Conservation (phyloP, 2,888 invertebrate species). For the Dusona sp. region DNA sequence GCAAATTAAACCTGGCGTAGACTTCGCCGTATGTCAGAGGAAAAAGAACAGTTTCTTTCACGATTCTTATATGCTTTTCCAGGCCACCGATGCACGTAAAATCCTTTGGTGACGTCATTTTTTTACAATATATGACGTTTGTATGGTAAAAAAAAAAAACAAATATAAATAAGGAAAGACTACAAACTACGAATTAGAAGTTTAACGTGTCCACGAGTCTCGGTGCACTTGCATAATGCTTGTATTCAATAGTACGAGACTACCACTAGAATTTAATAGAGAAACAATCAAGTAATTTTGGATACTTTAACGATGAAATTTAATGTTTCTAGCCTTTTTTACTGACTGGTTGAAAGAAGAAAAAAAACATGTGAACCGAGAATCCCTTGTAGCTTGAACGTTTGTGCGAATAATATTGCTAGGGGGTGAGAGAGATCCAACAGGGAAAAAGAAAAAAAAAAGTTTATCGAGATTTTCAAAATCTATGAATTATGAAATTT, state of each 20-base stretch:
- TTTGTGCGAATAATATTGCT: conserved; percentile 11
- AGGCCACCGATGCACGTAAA: conserved; percentile 90
- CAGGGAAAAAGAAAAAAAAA: not conserved
- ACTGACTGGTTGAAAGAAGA: conserved; percentile 52
- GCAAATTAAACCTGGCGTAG: conserved; percentile 92
- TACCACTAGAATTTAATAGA: conserved; percentile 76
- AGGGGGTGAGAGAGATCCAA: not conserved
- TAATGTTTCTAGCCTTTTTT: conserved; percentile 77
- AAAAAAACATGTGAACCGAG: conserved; percentile 60
- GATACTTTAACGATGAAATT: conserved; percentile 76
- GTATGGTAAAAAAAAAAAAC: conserved; percentile 40
- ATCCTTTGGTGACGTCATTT: conserved; percentile 78
- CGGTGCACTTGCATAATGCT: conserved; percentile 53
- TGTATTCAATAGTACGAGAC: conserved; percentile 28
- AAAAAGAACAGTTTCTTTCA: conserved; percentile 96
- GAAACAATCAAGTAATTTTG: conserved; percentile 63
- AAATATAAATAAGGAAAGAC: conserved; percentile 52
- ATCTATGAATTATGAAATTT: conserved; percentile 75
- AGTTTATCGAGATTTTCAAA: not conserved
- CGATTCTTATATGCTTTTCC: conserved; percentile 92
- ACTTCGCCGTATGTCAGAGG: conserved; percentile 96
- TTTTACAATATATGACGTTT: conserved; percentile 41
- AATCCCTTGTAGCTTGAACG: conserved; percentile 42
- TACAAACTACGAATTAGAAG: conserved; percentile 21
- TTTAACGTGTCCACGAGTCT: conserved; percentile 49